Base-by-base conservation (phyloP, 1,140 invertebrate genomes). In the Lepidurus apus region DNA sequence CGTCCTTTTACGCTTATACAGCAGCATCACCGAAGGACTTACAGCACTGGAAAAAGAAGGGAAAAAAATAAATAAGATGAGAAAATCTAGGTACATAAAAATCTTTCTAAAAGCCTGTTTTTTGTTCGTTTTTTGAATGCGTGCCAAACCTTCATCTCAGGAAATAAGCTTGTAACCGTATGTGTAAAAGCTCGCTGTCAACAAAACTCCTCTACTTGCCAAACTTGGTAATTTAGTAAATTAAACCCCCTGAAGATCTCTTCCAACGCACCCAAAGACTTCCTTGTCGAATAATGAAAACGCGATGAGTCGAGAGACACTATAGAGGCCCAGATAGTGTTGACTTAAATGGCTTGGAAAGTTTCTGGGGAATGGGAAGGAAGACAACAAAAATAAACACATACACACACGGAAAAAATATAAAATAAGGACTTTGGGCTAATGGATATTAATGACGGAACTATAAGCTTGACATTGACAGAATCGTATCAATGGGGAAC, bases 401-500 rank as follows among this genome's bases (percentile, higher is more conserved):
- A n/a, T n/a, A 26, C 26, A 26, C 26, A 26, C 26, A 26, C 1
- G 34, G 3, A 34, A 34, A 34, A 65, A 21, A 21, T 65, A 21
- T 1, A 65, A 65, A 65, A 65, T 7, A 21, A 21, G 21, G 53
- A 65, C 53, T 65, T 13, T 13, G 53, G n/a, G 21, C 53, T 65
- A 65, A 65, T 65, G 53, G 53, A 65, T 65, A 65, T 65, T 65
- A 65, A 65, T 65, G 53, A n/a, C 7, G 53, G 13, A 65, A 65
- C 53, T 21, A 17, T 21, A 65, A 21, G 53, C 53, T 65, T 65
- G 53, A 65, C 53, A 65, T 65, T 65, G 53, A 65, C n/a, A 65
- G 53, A 65, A 65, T 65, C 53, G 53, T 65, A 65, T 65, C 53
- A 65, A 65, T 65, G 53, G 53, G 53, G 53, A 65, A 65, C 53